These are phyloP conservation scores for Diuraphis noxia DNA, from an alignment of 1,140 invertebrate genomes.

Conservation along the genomic window DNA sequence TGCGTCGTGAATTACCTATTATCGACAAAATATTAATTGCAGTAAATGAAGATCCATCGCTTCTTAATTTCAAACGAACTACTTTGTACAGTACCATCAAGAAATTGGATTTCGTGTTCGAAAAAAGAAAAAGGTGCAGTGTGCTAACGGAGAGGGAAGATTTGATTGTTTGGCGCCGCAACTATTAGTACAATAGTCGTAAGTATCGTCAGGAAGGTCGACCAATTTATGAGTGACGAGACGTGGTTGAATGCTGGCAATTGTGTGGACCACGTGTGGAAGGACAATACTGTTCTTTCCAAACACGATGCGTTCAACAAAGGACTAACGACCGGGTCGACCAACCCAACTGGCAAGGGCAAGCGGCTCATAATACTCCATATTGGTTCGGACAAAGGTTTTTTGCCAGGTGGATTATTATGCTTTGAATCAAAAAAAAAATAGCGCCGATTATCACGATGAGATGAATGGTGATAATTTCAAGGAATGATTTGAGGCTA, in stretches of 20 bases:
- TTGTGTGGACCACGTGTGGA: not conserved
- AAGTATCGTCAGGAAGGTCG: constrained; percentile 3
- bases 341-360: constrained; percentile 26
- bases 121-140: constrained; percentile 19
- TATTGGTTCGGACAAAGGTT: constrained; percentile 12
- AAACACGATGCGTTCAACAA: constrained; percentile 5
- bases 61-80: not conserved
- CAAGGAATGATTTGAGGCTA: constrained; percentile 40
- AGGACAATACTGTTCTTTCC: not conserved
- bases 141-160: constrained; percentile 34
- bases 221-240: not conserved
- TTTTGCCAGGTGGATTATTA: not conserved
- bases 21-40: not conserved
- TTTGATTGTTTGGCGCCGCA: constrained; percentile 19
- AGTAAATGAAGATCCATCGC: not conserved
- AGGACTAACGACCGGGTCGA: not conserved
- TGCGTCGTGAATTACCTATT: not conserved
- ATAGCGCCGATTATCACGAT: constrained; percentile 55
- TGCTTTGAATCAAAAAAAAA: constrained; percentile 13
- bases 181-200: constrained; percentile 6
- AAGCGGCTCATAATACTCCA: constrained; percentile 5
- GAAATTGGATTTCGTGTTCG: too few relatives aligned
- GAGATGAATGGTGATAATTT: constrained; percentile 56
- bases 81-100: not conserved
- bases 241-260: constrained; percentile 33